A percentile compares a stretch with the other conserved stretches of the same genome.
Evolutionary conservation across 2,888 invertebrate species (phyloP).

Genomic region (Acanthosepion esculentum): DNA sequence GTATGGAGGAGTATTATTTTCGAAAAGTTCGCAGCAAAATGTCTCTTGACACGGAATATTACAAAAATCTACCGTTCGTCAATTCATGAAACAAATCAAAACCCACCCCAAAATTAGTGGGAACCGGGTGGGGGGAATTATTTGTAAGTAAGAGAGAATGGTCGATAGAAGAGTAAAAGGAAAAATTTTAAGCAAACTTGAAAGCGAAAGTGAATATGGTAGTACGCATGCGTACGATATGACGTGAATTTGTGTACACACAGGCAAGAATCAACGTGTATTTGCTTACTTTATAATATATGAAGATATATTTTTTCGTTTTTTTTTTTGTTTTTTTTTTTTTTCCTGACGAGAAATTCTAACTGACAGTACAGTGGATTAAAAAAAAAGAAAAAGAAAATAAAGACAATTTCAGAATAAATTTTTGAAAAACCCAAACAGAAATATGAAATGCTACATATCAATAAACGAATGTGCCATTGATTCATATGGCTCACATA

Average conservation of each 20-base stretch:
- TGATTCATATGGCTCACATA: not conserved
- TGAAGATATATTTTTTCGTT: not conserved
- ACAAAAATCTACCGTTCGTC: conserved; percentile 51
- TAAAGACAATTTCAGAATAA: not conserved
- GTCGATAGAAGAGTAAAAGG: not conserved
- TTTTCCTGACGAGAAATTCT: not conserved
- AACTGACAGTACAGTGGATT: not conserved
- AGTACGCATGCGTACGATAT: not conserved
- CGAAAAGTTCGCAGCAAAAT: conserved; percentile 59
- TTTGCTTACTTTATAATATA: not conserved
- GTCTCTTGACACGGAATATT: conserved; percentile 49
- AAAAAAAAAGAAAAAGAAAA: not conserved
- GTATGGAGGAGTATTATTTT: conserved; percentile 68
- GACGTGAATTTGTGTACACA: not conserved
- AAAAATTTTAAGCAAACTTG: not conserved
- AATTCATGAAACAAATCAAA: not conserved
- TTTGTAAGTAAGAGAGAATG: not conserved
- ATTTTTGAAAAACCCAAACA: not conserved
- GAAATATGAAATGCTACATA: not conserved
- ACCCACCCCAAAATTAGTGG: not conserved
- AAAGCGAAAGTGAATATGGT: not conserved
- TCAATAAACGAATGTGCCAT: not conserved
- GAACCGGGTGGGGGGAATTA: not conserved
- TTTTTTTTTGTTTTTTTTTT: not conserved
- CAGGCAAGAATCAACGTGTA: not conserved